Base-by-base conservation (phyloP, 1,140 invertebrate species). In the Galleria mellonella region DNA sequence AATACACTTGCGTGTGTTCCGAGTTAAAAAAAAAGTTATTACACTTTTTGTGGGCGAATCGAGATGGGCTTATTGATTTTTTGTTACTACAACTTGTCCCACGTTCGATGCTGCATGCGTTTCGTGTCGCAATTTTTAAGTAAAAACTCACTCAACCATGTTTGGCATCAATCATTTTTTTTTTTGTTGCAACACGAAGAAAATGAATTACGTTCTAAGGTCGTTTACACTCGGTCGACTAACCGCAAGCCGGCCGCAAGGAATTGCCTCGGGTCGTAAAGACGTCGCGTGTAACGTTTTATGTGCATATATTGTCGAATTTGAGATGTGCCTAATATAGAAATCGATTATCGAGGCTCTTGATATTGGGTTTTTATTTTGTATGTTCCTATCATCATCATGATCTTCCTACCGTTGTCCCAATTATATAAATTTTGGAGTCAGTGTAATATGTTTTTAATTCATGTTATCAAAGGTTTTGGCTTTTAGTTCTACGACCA, bases 141-240 rank as follows among this genome's bases (percentile, higher is more conserved):
- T 63, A 68, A 69, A 67, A 72, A 65, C 55, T 45, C 60, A 63
- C 46, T 44, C 42, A 37, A 43, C 35, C 53, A 55, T 39, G 49
- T 35, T 40, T 50, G 58, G 61, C 77, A 83, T 83, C 73, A 83
- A 83, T 83, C 78, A 79, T 72, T 62, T 78, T 81, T 77, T 75
- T 37, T 17, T 45, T 71, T 60, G 46, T 57, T 60, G 58, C 56
- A n/a, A n/a, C 45, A 40, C 44, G 55, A 67, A 67, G 72, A 67
- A 70, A 77, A 76, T 66, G 71, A 73, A 68, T 76, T 74, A 76
- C 60, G 57, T 55, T 62, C 52, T 67, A 70, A 81, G 35, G 35
- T 13, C 35, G 67, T 71, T 64, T 62, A 67, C 39, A 49, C 56
- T 53, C 56, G 61, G 54, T 62, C 58, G 60, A 49, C 51, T 63